phyloP scores from a whole-genome alignment of 2,113 vertebrate species.

The Seriola dumerili region DNA sequence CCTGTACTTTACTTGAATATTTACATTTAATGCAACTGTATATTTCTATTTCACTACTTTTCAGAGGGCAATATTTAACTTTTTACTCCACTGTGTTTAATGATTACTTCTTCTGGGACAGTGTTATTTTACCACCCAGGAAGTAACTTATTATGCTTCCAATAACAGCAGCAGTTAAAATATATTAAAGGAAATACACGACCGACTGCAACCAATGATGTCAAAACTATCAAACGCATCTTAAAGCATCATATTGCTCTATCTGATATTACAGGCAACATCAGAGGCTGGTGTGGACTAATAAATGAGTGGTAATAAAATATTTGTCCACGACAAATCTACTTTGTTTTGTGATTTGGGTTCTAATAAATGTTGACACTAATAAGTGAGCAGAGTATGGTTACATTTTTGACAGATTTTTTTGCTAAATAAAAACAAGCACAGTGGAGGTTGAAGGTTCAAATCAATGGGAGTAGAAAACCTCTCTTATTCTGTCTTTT shows the following conservation, averaged over 20 bases:
- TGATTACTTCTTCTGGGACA: too few relatives aligned
- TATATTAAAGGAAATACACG: background rate
- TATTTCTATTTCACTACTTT: background rate
- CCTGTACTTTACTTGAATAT: background rate
- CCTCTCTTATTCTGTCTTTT: conserved; percentile 41
- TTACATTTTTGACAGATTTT: conserved; percentile 24
- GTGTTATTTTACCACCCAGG: background rate
- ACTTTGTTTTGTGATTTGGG: conserved; percentile 9
- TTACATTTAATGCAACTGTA: background rate
- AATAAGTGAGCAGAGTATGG: background rate
- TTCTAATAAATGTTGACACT: background rate
- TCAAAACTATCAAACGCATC: background rate
- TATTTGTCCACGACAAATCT: background rate
- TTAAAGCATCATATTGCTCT: background rate
- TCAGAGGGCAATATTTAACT: background rate
- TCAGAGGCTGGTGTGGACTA: background rate
- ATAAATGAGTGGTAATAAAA: background rate
- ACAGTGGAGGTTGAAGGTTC: conserved; percentile 48
- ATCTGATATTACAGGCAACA: background rate
- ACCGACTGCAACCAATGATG: background rate
- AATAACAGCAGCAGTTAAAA: background rate
- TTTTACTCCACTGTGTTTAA: background rate
- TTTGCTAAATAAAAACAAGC: conserved; percentile 52
- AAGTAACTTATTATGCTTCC: background rate
- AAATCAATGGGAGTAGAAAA: conserved; percentile 49